A percentile compares a stretch with the other conserved stretches of the same genome.
phyloP scores from a whole-genome alignment of 1,140 invertebrate genomes.

The Papilio dardanus region DNA sequence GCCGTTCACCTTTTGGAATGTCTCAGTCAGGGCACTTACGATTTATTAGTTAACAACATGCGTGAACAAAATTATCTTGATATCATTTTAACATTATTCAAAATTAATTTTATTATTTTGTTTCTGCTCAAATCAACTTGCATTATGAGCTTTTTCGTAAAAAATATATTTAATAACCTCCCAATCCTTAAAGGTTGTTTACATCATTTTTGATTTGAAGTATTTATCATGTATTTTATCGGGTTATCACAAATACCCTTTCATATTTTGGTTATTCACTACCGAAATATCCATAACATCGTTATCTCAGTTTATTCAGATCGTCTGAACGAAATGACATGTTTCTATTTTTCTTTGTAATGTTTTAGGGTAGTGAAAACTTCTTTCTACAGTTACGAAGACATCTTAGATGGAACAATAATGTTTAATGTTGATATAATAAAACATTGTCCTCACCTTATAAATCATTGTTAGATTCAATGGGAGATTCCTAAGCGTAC shows the following conservation, averaged over 20 bases:
- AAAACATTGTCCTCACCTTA: not conserved
- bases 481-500: not conserved
- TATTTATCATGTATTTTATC: too few relatives aligned
- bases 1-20: conserved; percentile 19
- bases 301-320: not conserved
- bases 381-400: not conserved
- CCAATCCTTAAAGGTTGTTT: too few relatives aligned
- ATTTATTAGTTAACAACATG: conserved; percentile 3
- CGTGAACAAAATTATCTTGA: too few relatives aligned
- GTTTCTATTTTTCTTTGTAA: too few relatives aligned
- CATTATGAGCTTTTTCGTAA: not conserved
- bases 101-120: not conserved
- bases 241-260: too few relatives aligned
- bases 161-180: too few relatives aligned
- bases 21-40: not conserved
- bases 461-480: not conserved
- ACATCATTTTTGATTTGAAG: too few relatives aligned
- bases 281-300: too few relatives aligned
- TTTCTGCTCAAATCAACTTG: not conserved
- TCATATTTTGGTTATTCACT: too few relatives aligned
- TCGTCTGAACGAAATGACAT: not conserved
- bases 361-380: too few relatives aligned
- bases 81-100: not conserved
- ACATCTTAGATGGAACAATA: not conserved
- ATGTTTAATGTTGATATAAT: not conserved